Conservation (phyloP, 2,797 vertebrate genomes). For the Dicrostonyx torquatus region DNA sequence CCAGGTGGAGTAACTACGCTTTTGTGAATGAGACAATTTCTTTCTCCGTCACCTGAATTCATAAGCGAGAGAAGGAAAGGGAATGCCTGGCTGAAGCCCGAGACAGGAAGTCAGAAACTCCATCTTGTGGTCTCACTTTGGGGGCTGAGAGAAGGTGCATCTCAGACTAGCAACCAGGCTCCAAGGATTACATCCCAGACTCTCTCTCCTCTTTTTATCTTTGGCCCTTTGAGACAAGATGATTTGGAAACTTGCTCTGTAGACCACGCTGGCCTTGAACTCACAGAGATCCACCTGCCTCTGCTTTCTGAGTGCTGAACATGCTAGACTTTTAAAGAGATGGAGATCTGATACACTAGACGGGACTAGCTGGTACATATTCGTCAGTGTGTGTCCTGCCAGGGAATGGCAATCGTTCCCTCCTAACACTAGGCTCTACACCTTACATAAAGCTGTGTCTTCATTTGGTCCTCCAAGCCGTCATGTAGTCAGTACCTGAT, state of each 20-base stretch:
- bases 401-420: background rate
- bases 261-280: background rate
- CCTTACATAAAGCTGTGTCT: background rate
- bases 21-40: constrained; percentile 20
- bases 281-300: background rate
- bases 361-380: background rate
- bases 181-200: background rate
- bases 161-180: background rate
- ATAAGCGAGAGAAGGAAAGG: background rate
- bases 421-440: background rate
- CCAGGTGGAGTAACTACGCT: background rate
- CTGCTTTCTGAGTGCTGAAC: background rate
- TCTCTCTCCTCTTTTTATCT: background rate
- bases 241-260: background rate
- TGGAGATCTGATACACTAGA: background rate
- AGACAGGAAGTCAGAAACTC: background rate
- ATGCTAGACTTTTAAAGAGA: background rate
- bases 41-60: background rate
- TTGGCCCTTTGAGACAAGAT: background rate
- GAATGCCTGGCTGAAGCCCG: background rate
- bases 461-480: background rate
- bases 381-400: background rate
- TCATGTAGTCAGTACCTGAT: background rate
- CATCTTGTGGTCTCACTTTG: background rate
- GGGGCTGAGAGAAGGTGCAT: accelerated